Evolutionary conservation across 1,140 invertebrate species (phyloP).

Genomic region (Archivesica marissinica): DNA sequence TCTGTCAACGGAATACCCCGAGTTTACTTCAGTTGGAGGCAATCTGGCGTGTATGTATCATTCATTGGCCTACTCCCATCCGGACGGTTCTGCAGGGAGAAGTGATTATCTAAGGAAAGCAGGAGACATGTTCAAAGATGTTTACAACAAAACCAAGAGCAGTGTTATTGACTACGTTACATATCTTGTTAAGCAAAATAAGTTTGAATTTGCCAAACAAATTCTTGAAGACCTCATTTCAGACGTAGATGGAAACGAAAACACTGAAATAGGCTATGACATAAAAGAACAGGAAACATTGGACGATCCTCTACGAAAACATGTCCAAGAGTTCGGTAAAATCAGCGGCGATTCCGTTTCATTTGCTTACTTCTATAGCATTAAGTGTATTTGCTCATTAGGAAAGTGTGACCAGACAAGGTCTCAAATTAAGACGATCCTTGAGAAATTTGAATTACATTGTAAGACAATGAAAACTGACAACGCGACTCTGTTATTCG

Average conservation of each 20-base stretch:
- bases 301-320: conserved; percentile 1
- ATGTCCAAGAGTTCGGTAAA: neutral
- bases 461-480: neutral
- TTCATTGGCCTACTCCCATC: conserved; percentile 5
- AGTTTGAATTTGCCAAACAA: neutral
- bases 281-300: conserved; percentile 4
- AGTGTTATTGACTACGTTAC: conserved; percentile 22
- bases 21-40: conserved; percentile 45
- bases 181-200: conserved; percentile 5
- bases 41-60: conserved; percentile 62
- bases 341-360: conserved; percentile 5
- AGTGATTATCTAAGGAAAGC: neutral
- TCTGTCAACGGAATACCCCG: conserved; percentile 36
- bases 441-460: conserved; percentile 25
- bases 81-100: neutral
- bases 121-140: neutral
- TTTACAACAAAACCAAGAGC: neutral
- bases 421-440: neutral
- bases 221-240: neutral
- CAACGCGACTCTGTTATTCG: neutral
- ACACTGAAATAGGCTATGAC: neutral
- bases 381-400: neutral
- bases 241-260: neutral
- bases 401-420: neutral
- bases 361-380: conserved; percentile 22